phyloP scores from a whole-genome alignment of 1,140 invertebrate genomes.

The Macrobrachium nipponense region DNA sequence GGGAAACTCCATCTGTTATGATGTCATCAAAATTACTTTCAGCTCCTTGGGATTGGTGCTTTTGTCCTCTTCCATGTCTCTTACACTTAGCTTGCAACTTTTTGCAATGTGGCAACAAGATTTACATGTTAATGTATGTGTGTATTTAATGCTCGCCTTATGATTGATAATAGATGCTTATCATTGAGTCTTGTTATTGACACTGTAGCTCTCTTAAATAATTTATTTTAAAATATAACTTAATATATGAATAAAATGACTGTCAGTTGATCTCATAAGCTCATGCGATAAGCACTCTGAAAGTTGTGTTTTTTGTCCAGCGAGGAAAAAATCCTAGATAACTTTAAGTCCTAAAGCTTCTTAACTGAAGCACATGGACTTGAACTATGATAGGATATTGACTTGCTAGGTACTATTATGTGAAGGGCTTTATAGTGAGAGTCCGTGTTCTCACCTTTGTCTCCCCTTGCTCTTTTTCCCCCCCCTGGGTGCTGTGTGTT shows the following conservation, averaged over 20 bases:
- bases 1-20: conserved; percentile 24
- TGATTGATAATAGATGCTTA: conserved; percentile 44
- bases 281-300: conserved; percentile 30
- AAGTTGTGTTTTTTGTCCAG: conserved; percentile 23
- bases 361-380: conserved; percentile 31
- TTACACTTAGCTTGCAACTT: conserved; percentile 29
- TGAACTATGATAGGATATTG: conserved; percentile 29
- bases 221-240: too few relatives aligned
- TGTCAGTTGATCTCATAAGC: background rate
- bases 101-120: conserved; percentile 56
- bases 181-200: background rate
- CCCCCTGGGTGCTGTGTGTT: conserved; percentile 59
- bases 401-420: conserved; percentile 43
- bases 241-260: background rate
- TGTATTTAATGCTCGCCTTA: conserved; percentile 40
- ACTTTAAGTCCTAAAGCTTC: conserved; percentile 28
- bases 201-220: background rate
- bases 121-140: conserved; percentile 16
- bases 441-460: conserved; percentile 56
- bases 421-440: conserved; percentile 42
- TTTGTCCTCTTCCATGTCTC: conserved; percentile 45
- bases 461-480: conserved; percentile 61
- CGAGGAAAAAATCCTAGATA: conserved; percentile 27
- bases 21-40: conserved; percentile 48
- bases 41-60: conserved; percentile 54